Evolutionary conservation across 2,113 vertebrate species (phyloP), one percentile per base, ranked within the genome.

Genomic region (Pitta sordida): DNA sequence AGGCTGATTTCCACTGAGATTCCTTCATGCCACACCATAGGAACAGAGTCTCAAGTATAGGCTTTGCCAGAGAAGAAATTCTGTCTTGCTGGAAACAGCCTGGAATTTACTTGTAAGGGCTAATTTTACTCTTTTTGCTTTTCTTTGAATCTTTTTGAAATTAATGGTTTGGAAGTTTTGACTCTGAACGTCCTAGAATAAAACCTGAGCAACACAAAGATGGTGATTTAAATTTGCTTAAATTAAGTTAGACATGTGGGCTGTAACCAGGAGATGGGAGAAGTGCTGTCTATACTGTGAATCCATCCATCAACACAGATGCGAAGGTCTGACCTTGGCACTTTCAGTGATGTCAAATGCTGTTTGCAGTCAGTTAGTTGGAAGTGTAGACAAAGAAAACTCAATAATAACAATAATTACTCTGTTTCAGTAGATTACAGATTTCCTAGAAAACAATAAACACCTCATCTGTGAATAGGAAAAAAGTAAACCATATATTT

Each of bases 301-400:
- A 83, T 65, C 76, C 60, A 77, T 88, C 74, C 85, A 71, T 94
- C 70, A 78, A 37, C 64, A 60, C 65, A 78, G 77, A 93, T 80
- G 73, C 16, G 19, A 79, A 83, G 70, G 60, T 80, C 84, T 88
- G 77, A 90, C 86, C 71, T 60, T 83, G 79, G 79, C 84, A 83
- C 75, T 63, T 96, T 83, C 83, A 82, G 84, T 7, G 43, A 90
- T 3, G 27, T 91, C 68, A 89, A 90, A 95, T 81, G 36, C 59
- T 62, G 70, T 85, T 88, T 88, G 77, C 51, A 64, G 73, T 86
- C 87, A 83, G 5, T 63, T 79, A 83, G 4, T 63, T 79, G 77
- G 41, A 88, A 84, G 83, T n/a, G 46, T 68, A 87, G 80, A 91
- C 64, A 76, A 94, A 94, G 73, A 70, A 73, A 88, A 67, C 53